Evolutionary conservation across 2,888 invertebrate species (phyloP), one percentile per base, ranked within the genome.

Genomic region (Urechis unicinctus): DNA sequence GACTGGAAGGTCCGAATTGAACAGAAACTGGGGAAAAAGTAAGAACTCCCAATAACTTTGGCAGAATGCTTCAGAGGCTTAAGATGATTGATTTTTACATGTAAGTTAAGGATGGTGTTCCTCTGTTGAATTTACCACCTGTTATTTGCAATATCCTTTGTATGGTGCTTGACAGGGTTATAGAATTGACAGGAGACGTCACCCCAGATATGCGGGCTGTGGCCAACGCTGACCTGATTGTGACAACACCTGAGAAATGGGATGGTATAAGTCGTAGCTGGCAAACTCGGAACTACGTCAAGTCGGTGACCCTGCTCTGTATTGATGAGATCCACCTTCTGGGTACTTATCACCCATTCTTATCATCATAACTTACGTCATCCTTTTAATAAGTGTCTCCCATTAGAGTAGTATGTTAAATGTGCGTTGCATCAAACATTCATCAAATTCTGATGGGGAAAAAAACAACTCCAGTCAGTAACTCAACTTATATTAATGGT

Each of bases 201-300:
- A 87, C 89, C 0, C 94, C 94, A 0, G 91, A 92, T 72, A 85
- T 88, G 54, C 81, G 85, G 57, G 87, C 91, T 0, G 91, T 99
- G 57, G 84, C 86, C 0, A 65, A 84, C 51, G 88, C 95, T 0
- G 88, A 91, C 74, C 86, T 99, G 1, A 97, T 99, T 65, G 93
- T 99, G 25, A 98, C 98, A 0, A 99, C 98, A 0, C 98, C 98
- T 0, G 98, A 99, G 80, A 99, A 99, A 78, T 99, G 98, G 98
- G 98, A 99, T 79, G 97, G 97, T 53, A 91, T 99, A 70, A 95
- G 94, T 79, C 85, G 97, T 58, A 93, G 92, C 60, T 99, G 97
- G 97, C 94, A 96, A 74, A 95, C 92, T 0, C 84, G 98, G 66
- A 88, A 87, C 76, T 99, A 97, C 61, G 97, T 99, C 0, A 78